Base-by-base conservation (phyloP, 2,113 vertebrate species). In the Pteropus alecto region DNA sequence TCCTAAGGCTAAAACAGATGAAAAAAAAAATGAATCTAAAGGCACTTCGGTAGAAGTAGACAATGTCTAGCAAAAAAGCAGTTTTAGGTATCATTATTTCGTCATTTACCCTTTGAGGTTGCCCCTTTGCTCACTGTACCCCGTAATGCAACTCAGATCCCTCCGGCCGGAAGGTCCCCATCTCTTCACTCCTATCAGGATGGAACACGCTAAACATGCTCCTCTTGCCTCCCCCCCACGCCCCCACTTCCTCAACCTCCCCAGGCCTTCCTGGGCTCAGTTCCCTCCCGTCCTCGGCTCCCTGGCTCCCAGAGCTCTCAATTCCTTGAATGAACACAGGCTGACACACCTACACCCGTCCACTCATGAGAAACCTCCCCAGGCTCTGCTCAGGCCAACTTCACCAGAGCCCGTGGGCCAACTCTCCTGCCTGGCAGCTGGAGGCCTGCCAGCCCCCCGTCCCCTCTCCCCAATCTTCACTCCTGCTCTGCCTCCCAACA, bases 331-430 rank as follows among this genome's bases (percentile, higher is more conserved):
- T 81, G 92, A 93, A 90, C 65, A 43, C 60, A 51, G 76, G 41
- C 92, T 79, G 92, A 93, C 95, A 97, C 74, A 97, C 93, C 95
- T 97, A 92, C 51, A 85, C 43, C n/a, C 28, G 0, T 46, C 76
- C 68, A 60, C 76, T 96, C 96, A 97, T 96, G 83, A 98, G 96
- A 96, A 97, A 88, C 94, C 71, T 77, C 94, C 96, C 94, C 76
- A 56, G 93, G 77, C 95, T 90, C 68, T 10, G 0, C 78, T 84
- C 41, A 0, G 56, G 98, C 96, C 94, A 95, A 43, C 60, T 76
- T 28, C 87, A 87, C 61, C 51, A 96, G 46, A 48, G 78, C 71
- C 70, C 41, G n/a, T 14, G 46, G 86, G 96, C 93, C 95, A 98
- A 79, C 65, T 88, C 76, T 83, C 90, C 84, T 51, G 87, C 30